These are phyloP conservation scores for Lycorma delicatula DNA, from an alignment of 1,140 invertebrate species.

Conservation along the genomic window DNA sequence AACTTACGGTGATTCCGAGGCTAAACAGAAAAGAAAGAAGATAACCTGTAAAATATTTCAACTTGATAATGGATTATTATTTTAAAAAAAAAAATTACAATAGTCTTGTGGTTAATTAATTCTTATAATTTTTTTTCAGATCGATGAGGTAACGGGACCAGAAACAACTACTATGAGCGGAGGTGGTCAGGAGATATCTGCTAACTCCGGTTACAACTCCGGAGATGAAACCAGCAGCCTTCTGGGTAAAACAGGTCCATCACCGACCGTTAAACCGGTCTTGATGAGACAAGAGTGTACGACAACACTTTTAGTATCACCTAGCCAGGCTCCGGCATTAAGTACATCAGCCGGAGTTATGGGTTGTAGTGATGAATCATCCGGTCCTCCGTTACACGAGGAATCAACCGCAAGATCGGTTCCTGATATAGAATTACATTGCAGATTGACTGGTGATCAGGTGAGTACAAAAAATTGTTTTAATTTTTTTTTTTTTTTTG, in stretches of 20 bases:
- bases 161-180: no score
- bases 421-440: conserved; percentile 81
- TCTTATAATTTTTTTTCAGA: no score
- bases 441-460: conserved; percentile 38
- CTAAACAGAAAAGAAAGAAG: no score
- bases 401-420: conserved; percentile 60
- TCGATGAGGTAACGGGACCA: no score
- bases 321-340: conserved; percentile 59
- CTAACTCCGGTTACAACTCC: conserved; percentile 55
- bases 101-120: no score
- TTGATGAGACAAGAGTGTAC: conserved; percentile 76
- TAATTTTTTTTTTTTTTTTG: no score
- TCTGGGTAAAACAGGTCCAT: conserved; percentile 38
- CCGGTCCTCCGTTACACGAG: conserved; percentile 40
- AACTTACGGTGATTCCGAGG: no score
- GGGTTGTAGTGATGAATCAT: conserved; percentile 69
- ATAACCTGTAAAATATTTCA: no score
- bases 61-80: no score
- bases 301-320: conserved; percentile 50
- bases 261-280: conserved; percentile 54
- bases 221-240: conserved; percentile 71
- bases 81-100: no score
- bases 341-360: conserved; percentile 50
- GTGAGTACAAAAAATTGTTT: no score
- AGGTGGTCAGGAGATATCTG: conserved; percentile 37